Base-by-base conservation (phyloP, 2,888 invertebrate species). In the Gastrophysa polygoni region DNA sequence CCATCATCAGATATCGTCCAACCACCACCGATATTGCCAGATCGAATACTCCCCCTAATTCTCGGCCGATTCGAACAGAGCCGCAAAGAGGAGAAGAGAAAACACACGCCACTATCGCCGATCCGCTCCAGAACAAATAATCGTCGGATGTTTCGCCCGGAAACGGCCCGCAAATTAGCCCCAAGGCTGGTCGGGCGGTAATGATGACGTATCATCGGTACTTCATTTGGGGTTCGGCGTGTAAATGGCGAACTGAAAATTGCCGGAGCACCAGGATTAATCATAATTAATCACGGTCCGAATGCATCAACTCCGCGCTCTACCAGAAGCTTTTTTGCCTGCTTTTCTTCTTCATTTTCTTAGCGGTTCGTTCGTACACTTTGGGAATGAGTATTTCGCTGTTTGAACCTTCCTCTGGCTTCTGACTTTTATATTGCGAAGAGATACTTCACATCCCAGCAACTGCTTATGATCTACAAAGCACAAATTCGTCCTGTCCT, bases 251-350 rank as follows among this genome's bases (percentile, higher is more conserved):
- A 38, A 14, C 44, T 43, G 38, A 54, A 54, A 20, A 43, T 38
- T 20, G 47, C 54, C 59, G 38, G 47, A 34, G 52, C 47, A n/a
- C n/a, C n/a, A 8, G 32, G 59, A 59, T 59, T 59, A 54, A 59
- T 59, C 59, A 54, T 54, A 54, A 59, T 59, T 59, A 59, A 59
- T 59, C 59, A 54, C 52, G 29, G 48, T 44, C 52, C 17, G 38
- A 43, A 48, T 59, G 54, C 48, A 54, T 59, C 54, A 59, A 16
- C 38, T 38, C 20, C 20, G 32, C n/a, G n/a, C 38, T 46, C 14
- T 46, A n/a, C 29, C 43, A 34, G 48, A 38, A 16, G 54, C 16
- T 59, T 59, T 59, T 32, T 38, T 38, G 7, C 14, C 11, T 38
- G n/a, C 38, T 38, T 2, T 32, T 32, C 32, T 11, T 38, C 38